A percentile compares a stretch with the other conserved stretches of the same genome.
Evolutionary conservation across 1,140 invertebrate species (phyloP).

Genomic region (Drosophila navojoa): DNA sequence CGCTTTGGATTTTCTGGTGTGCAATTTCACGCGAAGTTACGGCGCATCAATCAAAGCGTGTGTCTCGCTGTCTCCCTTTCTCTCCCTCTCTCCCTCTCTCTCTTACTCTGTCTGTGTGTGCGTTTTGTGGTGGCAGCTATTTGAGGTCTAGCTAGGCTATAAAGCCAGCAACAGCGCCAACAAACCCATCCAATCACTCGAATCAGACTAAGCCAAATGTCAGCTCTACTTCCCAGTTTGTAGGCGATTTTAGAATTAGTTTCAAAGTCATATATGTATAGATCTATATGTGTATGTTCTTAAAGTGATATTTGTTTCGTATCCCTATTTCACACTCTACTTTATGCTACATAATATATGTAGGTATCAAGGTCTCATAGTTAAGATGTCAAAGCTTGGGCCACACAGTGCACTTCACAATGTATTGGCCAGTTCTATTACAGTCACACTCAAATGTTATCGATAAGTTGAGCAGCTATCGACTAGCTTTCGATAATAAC

Average conservation of each 20-base stretch:
- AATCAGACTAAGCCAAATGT: background rate
- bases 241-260: background rate
- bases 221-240: too few species aligned
- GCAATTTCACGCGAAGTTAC: slow-evolving; percentile 79
- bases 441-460: too few species aligned
- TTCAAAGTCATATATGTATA: background rate
- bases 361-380: too few species aligned
- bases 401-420: too few species aligned
- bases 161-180: slow-evolving; percentile 3
- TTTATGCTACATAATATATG: too few species aligned
- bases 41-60: slow-evolving; percentile 74
- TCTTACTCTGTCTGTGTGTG: background rate
- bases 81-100: background rate
- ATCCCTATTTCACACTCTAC: too few species aligned
- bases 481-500: too few species aligned
- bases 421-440: too few species aligned
- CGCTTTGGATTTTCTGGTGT: slow-evolving; percentile 59
- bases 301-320: too few species aligned
- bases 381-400: too few species aligned
- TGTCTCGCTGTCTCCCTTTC: background rate
- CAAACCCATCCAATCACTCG: slow-evolving; percentile 8
- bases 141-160: slow-evolving; percentile 8
- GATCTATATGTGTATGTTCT: too few species aligned
- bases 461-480: too few species aligned
- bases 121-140: slow-evolving; percentile 15